phyloP scores from a whole-genome alignment of 2,113 vertebrate species.

The Baryphthengus martii region DNA sequence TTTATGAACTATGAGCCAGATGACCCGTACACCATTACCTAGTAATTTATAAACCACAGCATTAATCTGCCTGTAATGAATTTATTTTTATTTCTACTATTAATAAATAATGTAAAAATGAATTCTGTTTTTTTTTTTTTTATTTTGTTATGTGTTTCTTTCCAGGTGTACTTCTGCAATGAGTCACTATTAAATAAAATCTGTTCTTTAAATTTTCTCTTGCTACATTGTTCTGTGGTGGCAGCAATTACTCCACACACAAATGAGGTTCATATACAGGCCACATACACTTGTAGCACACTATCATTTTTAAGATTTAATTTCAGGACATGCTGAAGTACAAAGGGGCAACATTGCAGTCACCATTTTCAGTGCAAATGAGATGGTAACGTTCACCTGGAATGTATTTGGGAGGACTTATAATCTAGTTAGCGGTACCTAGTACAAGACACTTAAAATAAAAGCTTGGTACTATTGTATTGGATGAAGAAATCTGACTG shows the following conservation, averaged over 20 bases:
- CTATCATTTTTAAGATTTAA: background rate
- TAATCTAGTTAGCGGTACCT: accelerated
- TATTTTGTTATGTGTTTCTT: background rate
- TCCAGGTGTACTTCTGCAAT: background rate
- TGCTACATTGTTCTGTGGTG: background rate
- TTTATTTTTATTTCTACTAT: background rate
- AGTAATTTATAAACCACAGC: background rate
- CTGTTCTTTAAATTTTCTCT: background rate
- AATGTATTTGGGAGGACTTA: background rate
- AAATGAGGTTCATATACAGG: background rate
- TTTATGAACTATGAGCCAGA: no score
- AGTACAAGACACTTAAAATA: background rate
- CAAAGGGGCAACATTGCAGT: background rate
- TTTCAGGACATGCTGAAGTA: background rate
- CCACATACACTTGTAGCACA: background rate
- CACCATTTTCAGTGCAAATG: background rate
- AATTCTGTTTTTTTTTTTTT: background rate
- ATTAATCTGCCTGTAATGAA: background rate
- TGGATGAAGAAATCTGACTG: background rate
- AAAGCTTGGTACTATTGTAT: background rate
- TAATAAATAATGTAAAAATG: background rate
- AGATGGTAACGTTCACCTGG: background rate
- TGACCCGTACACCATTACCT: no score
- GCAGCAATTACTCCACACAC: background rate
- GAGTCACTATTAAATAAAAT: background rate